Base-by-base conservation (phyloP, 2,113 vertebrate species). In the Alaudala cheleensis region DNA sequence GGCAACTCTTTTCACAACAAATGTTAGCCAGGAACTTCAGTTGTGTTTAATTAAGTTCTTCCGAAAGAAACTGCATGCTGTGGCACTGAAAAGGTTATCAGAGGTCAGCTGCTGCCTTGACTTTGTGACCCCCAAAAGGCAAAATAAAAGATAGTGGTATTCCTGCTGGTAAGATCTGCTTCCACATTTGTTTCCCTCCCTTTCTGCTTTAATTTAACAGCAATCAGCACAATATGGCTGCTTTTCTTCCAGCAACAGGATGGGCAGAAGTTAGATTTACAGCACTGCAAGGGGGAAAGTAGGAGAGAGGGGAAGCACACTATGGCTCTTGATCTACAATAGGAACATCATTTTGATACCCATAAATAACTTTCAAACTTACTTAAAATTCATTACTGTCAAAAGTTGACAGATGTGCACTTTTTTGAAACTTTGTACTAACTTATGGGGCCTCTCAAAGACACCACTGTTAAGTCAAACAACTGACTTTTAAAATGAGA, bases 171-270 rank as follows among this genome's bases (percentile, higher is more conserved):
- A 97, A 96, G 97, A 98, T 95, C 98, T 98, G 94, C 97, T 98
- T 97, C 97, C 28, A 28, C 96, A 23, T 98, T 98, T 97, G 97
- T 98, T 95, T 95, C 97, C 96, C 88, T 96, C 93, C 97, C 96
- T 99, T 99, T 99, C 98, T 98, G 97, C 98, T 98, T 99, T 98
- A 99, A 99, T 99, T 98, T 99, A 98, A 98, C 97, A 98, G 98
- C 98, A 98, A 98, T 98, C 98, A 97, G 98, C 98, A 99, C 99
- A 99, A 99, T 99, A 99, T 99, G 99, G 98, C 92, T 95, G 98
- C 97, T 98, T 97, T 98, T 98, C 96, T 88, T 96, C 54, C 87
- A 98, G 98, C 98, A 98, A 98, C 98, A 88, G 94, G 95, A 97
- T 93, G 95, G 97, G 98, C 98, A 98, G 98, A 98, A 98, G 98